Evolutionary conservation across 2,888 invertebrate species (phyloP).

Genomic region (Phrixothrix hirtus): DNA sequence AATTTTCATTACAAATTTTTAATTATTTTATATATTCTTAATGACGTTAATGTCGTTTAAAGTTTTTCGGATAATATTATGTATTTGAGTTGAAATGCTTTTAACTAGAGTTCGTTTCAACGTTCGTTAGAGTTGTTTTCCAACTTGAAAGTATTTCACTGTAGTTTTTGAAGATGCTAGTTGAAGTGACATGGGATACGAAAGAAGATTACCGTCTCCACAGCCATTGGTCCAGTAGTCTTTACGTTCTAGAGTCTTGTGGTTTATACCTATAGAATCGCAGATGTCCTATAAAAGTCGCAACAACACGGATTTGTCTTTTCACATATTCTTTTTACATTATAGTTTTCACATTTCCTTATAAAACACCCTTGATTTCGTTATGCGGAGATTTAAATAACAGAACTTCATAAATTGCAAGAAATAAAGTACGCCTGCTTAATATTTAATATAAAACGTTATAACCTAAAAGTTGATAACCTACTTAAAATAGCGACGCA

Average conservation of each 20-base stretch:
- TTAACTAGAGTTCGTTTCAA: background rate
- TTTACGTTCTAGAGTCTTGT: constrained; percentile 45
- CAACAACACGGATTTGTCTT: constrained; percentile 52
- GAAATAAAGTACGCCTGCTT: background rate
- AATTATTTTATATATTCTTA: too few species aligned
- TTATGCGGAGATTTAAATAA: constrained; percentile 19
- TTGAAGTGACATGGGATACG: constrained; percentile 35
- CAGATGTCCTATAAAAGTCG: constrained; percentile 53
- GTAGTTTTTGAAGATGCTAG: constrained; percentile 34
- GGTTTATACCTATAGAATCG: constrained; percentile 51
- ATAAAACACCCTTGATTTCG: constrained; percentile 19
- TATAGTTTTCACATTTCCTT: constrained; percentile 36
- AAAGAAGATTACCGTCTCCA: constrained; percentile 44
- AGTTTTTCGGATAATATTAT: too few species aligned
- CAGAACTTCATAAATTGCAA: constrained; percentile 1
- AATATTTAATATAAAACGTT: too few species aligned
- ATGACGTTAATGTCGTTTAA: too few species aligned
- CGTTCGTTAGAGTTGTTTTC: background rate
- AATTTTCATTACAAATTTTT: too few species aligned
- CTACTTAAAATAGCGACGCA: constrained; percentile 45
- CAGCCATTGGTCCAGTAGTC: constrained; percentile 52
- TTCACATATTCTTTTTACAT: constrained; percentile 47
- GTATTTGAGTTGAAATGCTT: too few species aligned
- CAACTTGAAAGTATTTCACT: constrained; percentile 29
- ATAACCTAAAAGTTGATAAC: too few species aligned